Base-by-base conservation (phyloP, 2,797 vertebrate genomes). In the Sandelia bainsii region DNA sequence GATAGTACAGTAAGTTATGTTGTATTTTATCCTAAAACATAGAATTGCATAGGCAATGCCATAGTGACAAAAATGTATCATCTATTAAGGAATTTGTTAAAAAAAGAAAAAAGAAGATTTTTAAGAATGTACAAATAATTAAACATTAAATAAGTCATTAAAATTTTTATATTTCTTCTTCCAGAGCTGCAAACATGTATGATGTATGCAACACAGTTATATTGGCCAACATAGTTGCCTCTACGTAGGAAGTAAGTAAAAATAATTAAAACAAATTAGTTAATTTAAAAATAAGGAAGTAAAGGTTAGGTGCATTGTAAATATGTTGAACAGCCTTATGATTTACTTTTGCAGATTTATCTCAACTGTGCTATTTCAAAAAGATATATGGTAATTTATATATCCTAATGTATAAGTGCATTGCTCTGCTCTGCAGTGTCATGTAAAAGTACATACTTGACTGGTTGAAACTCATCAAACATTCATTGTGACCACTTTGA, bases 401-500 rank as follows among this genome's bases (percentile, higher is more conserved):
- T 14, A 14, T 42, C 39, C 3, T 16, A 39, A 39, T 39, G 37
- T 14, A 39, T 39, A 12, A 11, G 14, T 44, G 16, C 5, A 6
- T 42, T 4, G 16, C 4, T n/a, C n/a, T n/a, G 16, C 5, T 42
- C 51, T 71, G 32, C 62, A 62, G 69, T 52, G 46, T 70, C 32
- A 50, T 11, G 13, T 34, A 9, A 49, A 62, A 44, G 16, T 20
- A n/a, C 16, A 29, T 12, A 20, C 17, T 34, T 29, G 23, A 45
- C 27, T 1, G 16, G 5, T 14, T 44, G n/a, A 53, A 22, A 2
- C 23, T 50, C 40, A 23, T 94, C 91, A 98, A 27, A 89, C 91
- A 59, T 96, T 95, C 96, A 98, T 97, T 1, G 95, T 69, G 20
- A 96, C 27, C 44, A 96, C 88, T 89, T 92, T 95, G 80, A 95